Evolutionary conservation across 2,113 vertebrate genomes (phyloP), one percentile per base, ranked within the genome.

Genomic region (Ptyas mucosa): DNA sequence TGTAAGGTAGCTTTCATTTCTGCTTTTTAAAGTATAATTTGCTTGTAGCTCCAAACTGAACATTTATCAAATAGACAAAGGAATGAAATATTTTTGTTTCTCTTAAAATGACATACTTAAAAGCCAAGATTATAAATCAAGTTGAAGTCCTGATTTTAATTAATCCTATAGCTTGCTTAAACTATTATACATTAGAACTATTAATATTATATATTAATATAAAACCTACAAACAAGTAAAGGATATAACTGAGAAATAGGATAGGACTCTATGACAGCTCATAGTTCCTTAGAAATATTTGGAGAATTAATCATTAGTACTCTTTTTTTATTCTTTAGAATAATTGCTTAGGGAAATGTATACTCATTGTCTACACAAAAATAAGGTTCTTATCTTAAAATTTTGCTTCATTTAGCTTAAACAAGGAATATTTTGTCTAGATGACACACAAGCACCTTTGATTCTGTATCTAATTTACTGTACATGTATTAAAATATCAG

Each of bases 401-500:
- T 34, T 90, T 90, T 29, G 46, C 24, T 75, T 86, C 6, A 14
- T 43, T 85, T 64, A 86, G 34, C 10, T 85, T 12, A 93, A 93
- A 21, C 0, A 94, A 51, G 86, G 6, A 92, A 91, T 20, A 20
- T 34, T 96, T 93, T 86, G 55, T 93, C 20, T 8, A 90, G 54
- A 92, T 86, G 26, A 95, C 89, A 95, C 43, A 94, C 94, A 93
- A 57, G 93, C 69, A 57, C 89, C 49, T 29, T 93, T 89, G 51
- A 90, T 95, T 91, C 89, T 94, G 9, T 90, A 88, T 51, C 89
- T 34, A 5, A 6, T 92, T 96, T 93, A 95, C 96, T 97, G 34
- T 94, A 95, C 87, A 94, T 94, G 91, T 94, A 93, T 90, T 94
- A 92, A 88, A 94, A 94, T 93, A 94, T 87, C 92, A 95, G 95